Percentiles rank a stretch among this genome's conserved stretches.
Conservation (phyloP, 2,888 invertebrate genomes). For the Drosophila percnosoma region DNA sequence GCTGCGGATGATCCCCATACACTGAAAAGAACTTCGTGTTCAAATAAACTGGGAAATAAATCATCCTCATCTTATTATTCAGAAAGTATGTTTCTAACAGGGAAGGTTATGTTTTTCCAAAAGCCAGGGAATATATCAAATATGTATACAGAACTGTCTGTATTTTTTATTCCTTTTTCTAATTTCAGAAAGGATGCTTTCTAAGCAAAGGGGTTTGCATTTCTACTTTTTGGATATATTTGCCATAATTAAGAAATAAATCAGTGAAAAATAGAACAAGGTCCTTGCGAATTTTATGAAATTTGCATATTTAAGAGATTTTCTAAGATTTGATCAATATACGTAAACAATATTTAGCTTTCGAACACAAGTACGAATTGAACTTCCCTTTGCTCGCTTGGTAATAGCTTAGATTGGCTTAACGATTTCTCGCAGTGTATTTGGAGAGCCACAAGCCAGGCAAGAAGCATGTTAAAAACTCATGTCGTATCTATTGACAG, state of each 20-base stretch:
- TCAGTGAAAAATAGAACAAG: neutral
- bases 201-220: neutral
- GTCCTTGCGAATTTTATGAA: neutral
- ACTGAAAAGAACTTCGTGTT: neutral
- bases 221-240: neutral
- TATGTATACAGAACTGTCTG: neutral
- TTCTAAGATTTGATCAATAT: neutral
- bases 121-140: neutral
- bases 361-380: neutral
- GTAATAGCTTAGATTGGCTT: neutral
- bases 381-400: neutral
- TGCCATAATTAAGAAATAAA: neutral
- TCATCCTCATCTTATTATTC: neutral
- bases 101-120: neutral
- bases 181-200: neutral
- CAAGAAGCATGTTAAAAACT: conserved; percentile 6
- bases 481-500: conserved; percentile 40
- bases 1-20: conserved; percentile 16
- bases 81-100: neutral
- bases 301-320: neutral
- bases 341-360: neutral
- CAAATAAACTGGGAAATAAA: neutral
- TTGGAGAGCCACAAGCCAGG: neutral
- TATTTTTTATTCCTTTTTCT: neutral
- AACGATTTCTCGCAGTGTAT: conserved; percentile 2